Conservation (phyloP, 2,888 invertebrate genomes). For the Cantharis flavilabris region DNA sequence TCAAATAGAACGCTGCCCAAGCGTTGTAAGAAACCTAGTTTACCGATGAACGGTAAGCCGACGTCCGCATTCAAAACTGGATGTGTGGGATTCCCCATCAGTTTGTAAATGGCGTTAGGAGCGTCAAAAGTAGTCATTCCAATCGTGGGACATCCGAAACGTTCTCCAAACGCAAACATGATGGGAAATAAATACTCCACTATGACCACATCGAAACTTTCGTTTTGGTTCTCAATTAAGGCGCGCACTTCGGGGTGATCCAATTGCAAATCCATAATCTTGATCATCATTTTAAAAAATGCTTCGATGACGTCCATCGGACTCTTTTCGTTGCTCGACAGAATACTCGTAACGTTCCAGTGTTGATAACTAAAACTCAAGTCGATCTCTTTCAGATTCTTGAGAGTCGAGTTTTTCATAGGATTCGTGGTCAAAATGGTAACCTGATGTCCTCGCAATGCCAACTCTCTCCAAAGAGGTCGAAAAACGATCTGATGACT, state of each 20-base stretch:
- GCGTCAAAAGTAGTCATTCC: conserved; percentile 45
- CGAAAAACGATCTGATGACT: conserved; percentile 59
- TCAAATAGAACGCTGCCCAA: conserved; percentile 12
- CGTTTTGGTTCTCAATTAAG: conserved; percentile 41
- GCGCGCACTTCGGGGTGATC: conserved; percentile 41
- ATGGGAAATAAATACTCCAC: conserved; percentile 44
- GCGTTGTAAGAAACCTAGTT: conserved; percentile 42
- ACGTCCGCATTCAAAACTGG: conserved; percentile 46
- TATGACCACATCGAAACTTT: conserved; percentile 47
- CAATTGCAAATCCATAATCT: conserved; percentile 20
- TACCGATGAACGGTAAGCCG: conserved; percentile 37
- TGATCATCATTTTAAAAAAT: conserved; percentile 4
- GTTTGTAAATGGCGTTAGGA: conserved; percentile 40
- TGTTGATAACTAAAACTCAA: conserved; percentile 45
- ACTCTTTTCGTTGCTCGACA: background rate
- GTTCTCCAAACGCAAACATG: conserved; percentile 43
- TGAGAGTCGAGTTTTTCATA: conserved; percentile 47
- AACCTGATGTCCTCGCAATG: conserved; percentile 57
- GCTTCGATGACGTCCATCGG: background rate
- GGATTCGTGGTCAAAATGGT: conserved; percentile 56
- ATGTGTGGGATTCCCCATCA: conserved; percentile 45
- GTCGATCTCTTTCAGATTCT: conserved; percentile 54
- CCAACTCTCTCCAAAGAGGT: conserved; percentile 55
- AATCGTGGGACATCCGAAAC: conserved; percentile 47
- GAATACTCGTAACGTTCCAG: conserved; percentile 8